A percentile compares a stretch with the other conserved stretches of the same genome.
These are phyloP conservation scores for Anoplolepis gracilipes DNA, from an alignment of 1,140 invertebrate genomes.

Conservation along the genomic window DNA sequence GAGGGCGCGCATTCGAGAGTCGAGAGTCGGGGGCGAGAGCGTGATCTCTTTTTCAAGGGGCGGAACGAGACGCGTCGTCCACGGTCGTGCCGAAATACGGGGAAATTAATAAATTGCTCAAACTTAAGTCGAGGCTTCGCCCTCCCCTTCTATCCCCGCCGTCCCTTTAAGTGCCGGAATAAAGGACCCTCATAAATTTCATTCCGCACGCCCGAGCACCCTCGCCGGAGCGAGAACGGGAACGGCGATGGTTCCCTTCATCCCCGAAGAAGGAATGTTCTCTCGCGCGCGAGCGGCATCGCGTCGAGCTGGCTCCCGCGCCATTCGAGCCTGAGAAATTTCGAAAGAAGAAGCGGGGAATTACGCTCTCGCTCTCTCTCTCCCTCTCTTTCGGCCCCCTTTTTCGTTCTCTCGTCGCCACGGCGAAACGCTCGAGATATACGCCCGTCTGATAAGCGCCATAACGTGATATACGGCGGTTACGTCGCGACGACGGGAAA, in stretches of 20 bases:
- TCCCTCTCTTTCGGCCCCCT: background rate
- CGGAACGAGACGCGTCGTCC: slow-evolving; percentile 56
- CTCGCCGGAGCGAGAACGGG: slow-evolving; percentile 58
- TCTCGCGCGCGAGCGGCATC: slow-evolving; percentile 18
- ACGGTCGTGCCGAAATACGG: slow-evolving; percentile 72
- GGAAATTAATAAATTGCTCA: slow-evolving; percentile 84
- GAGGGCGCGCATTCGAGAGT: background rate
- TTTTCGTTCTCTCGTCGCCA: slow-evolving; percentile 23
- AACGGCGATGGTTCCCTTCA: slow-evolving; percentile 60
- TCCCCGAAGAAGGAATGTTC: slow-evolving; percentile 69
- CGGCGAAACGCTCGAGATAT: slow-evolving; percentile 57
- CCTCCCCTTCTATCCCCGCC: background rate
- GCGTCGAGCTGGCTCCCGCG: slow-evolving; percentile 21
- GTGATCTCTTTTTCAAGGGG: slow-evolving; percentile 61
- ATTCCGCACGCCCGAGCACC: slow-evolving; percentile 72
- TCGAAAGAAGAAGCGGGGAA: slow-evolving; percentile 48
- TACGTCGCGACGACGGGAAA: slow-evolving; percentile 57
- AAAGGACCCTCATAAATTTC: slow-evolving; percentile 82
- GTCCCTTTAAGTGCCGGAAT: slow-evolving; percentile 77
- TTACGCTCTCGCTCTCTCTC: slow-evolving; percentile 37
- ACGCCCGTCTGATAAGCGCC: slow-evolving; percentile 62
- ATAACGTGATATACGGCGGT: slow-evolving; percentile 60
- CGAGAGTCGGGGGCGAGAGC: background rate
- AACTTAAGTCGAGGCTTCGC: slow-evolving; percentile 77
- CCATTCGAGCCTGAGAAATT: slow-evolving; percentile 61